Percentiles rank a stretch among this genome's conserved stretches.
Conservation (phyloP, 2,113 vertebrate genomes). For the Nanorana parkeri region DNA sequence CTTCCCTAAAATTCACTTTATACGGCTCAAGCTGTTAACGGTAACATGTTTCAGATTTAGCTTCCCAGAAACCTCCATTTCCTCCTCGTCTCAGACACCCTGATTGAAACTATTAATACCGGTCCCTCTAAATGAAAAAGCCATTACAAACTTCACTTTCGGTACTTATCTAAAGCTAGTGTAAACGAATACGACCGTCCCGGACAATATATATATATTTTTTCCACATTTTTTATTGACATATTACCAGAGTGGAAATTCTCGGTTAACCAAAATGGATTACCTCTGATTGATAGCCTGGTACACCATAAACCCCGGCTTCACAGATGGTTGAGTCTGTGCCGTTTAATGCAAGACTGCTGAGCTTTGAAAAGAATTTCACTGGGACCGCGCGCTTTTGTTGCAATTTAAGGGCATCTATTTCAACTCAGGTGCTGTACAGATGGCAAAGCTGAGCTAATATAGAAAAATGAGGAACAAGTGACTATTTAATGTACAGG, state of each 20-base stretch:
- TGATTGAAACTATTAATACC: conserved; percentile 1
- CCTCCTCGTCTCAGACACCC: neutral
- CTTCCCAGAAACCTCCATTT: conserved; percentile 7
- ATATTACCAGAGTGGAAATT: conserved; percentile 61
- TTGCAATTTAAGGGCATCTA: conserved; percentile 71
- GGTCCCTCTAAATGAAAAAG: neutral
- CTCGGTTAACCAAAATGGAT: conserved; percentile 64
- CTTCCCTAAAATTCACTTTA: neutral
- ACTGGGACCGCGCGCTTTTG: conserved; percentile 62
- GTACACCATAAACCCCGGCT: conserved; percentile 56
- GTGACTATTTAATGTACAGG: conserved; percentile 81
- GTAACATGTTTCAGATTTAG: conserved; percentile 12
- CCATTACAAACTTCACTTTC: neutral
- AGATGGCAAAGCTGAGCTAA: conserved; percentile 92
- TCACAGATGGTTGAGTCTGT: conserved; percentile 63
- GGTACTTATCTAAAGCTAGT: neutral
- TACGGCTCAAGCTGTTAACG: neutral
- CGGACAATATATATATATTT: conserved; percentile 52
- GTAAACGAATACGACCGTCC: conserved; percentile 26
- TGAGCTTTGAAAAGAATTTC: conserved; percentile 67
- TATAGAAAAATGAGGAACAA: conserved; percentile 89
- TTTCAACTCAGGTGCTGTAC: conserved; percentile 81
- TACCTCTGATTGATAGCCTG: conserved; percentile 65
- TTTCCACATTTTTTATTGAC: conserved; percentile 21
- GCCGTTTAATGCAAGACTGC: conserved; percentile 61